Evolutionary conservation across 2,888 invertebrate species (phyloP).

Genomic region (Cataglyphis altisquamis): DNA sequence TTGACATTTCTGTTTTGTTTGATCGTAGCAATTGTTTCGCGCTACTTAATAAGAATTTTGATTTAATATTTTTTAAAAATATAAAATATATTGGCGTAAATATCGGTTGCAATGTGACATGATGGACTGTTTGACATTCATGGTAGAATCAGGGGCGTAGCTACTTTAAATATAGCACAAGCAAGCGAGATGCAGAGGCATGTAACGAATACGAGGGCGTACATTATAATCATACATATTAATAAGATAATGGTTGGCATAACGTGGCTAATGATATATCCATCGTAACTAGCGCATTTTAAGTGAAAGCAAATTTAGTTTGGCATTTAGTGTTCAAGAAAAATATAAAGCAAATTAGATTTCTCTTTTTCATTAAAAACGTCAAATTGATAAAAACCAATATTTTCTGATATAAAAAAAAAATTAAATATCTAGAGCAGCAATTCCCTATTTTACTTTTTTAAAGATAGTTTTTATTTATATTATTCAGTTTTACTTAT

Average conservation of each 20-base stretch:
- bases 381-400: not conserved
- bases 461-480: not conserved
- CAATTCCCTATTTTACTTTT: too few relatives aligned
- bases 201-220: conserved; percentile 31
- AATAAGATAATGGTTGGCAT: conserved; percentile 31
- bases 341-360: not conserved
- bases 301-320: not conserved
- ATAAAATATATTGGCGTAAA: not conserved
- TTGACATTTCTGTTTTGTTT: not conserved
- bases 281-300: not conserved
- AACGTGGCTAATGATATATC: conserved; percentile 29
- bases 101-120: not conserved
- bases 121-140: conserved; percentile 46
- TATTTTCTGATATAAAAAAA: not conserved
- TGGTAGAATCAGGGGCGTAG: conserved; percentile 27
- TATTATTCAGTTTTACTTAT: not conserved
- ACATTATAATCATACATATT: conserved; percentile 47
- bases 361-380: not conserved
- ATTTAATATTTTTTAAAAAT: not conserved
- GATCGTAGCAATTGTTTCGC: not conserved
- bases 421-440: not conserved
- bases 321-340: not conserved
- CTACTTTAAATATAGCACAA: conserved; percentile 40
- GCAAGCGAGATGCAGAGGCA: conserved; percentile 26
- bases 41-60: not conserved